A percentile compares a stretch with the other conserved stretches of the same genome.
phyloP scores from a whole-genome alignment of 35 echinoderm and acorn worm species.

The Patiria miniata region DNA sequence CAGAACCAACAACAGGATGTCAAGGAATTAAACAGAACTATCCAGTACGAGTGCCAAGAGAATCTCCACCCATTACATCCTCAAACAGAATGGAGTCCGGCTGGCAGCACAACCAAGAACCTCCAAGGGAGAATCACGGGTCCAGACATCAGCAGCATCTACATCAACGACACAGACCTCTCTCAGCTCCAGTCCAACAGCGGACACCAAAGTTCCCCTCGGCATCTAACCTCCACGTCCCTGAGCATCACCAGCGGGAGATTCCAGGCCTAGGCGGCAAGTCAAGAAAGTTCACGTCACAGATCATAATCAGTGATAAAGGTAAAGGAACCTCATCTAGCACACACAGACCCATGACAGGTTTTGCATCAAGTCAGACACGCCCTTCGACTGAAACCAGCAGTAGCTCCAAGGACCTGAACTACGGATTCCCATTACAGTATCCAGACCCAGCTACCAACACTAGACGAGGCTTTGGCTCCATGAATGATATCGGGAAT shows the following conservation, averaged over 20 bases:
- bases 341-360: too few species aligned
- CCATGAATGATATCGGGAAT: conserved; percentile 21
- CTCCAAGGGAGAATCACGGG: not conserved
- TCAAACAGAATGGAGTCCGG: not conserved
- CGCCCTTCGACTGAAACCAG: too few species aligned
- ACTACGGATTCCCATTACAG: not conserved
- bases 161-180: not conserved
- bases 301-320: not conserved
- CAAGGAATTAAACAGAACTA: not conserved
- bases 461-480: conserved; percentile 15
- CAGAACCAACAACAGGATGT: not conserved
- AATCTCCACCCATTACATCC: not conserved
- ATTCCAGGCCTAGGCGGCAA: not conserved
- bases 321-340: too few species aligned
- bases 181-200: not conserved
- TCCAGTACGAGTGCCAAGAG: not conserved
- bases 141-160: not conserved
- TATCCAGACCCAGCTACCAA: not conserved
- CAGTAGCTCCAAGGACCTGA: not conserved
- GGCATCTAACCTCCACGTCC: not conserved
- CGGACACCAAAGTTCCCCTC: not conserved
- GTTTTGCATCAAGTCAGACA: too few species aligned
- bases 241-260: not conserved
- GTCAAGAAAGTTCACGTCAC: not conserved
- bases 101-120: not conserved